Base-by-base conservation (phyloP, 1,140 invertebrate species). In the Hypothenemus hampei region DNA sequence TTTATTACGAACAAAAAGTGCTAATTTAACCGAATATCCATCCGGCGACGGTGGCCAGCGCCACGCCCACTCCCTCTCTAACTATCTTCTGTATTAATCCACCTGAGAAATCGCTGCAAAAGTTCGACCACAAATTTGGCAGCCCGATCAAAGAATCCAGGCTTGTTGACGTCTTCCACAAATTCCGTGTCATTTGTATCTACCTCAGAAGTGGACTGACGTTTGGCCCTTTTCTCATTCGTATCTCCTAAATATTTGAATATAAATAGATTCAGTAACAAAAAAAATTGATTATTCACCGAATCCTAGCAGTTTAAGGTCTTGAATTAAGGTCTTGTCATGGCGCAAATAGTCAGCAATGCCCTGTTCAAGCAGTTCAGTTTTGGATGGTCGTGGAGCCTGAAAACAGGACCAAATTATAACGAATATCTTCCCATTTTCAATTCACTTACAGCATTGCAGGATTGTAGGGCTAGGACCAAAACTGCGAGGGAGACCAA, bases 71-170 rank as follows among this genome's bases (percentile, higher is more conserved):
- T 3, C 61, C 61, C 13, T 56, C 23, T 16, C 55, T 65, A 63
- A 65, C 57, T 61, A 59, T 37, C 24, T 18, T 70, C 68, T 37
- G 64, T 62, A 65, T 71, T 71, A 61, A 71, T 55, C 69, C 69
- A 71, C 58, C 65, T 70, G 58, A 71, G 61, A 68, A 71, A 71
- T 66, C 68, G 55, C 62, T 71, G 69, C 24, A 71, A 23, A 24
- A 71, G 49, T 54, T 71, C 69, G 36, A 69, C 58, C 6, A 71
- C 64, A 47, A 71, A 71, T 50, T 70, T 69, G n/a, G 68, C 68
- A 7, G 69, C 69, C 47, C 67, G 45, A 47, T 70, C 69, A 40
- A 71, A 65, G 40, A 71, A 71, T 18, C 69, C 69, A 6, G 62
- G 61, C 20, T 64, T 53, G n/a, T 58, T 31, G 16, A 59, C 46